Percentiles rank a stretch among this genome's conserved stretches.
phyloP scores from a whole-genome alignment of 2,797 vertebrate genomes.

The Phoebastria nigripes region DNA sequence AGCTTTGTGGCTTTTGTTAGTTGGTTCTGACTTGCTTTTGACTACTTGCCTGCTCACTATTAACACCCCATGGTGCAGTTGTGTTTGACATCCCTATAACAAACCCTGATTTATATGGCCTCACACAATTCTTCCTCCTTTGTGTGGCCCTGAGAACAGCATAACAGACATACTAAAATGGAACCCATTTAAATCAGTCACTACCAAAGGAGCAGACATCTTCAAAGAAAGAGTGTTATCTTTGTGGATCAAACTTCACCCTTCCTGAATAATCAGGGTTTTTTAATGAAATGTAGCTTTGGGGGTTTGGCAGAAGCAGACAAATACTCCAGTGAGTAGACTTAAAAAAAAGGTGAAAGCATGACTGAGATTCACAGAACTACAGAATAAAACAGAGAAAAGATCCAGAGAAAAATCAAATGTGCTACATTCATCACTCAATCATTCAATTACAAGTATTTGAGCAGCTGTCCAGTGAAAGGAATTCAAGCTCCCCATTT shows the following conservation, averaged over 20 bases:
- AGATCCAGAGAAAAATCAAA: neutral
- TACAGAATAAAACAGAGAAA: neutral
- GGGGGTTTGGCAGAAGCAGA: neutral
- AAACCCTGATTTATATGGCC: constrained; percentile 26
- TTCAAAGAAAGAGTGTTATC: constrained; percentile 47
- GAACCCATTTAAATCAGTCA: constrained; percentile 1
- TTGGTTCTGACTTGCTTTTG: constrained; percentile 12
- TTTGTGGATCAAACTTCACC: neutral
- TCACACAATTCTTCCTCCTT: neutral
- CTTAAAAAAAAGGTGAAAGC: neutral
- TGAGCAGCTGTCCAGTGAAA: constrained; percentile 2
- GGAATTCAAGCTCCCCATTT: neutral
- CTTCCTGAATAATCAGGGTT: neutral
- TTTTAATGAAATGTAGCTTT: constrained; percentile 22
- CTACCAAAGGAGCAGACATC: constrained; percentile 2
- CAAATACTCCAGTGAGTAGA: neutral
- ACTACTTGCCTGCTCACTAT: constrained; percentile 35
- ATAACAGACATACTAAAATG: neutral
- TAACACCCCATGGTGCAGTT: neutral
- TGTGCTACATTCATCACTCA: neutral
- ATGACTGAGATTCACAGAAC: neutral
- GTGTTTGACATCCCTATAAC: neutral
- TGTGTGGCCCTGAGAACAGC: neutral
- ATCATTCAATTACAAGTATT: neutral
- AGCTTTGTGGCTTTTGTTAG: constrained; percentile 45